Base-by-base conservation (phyloP, 2,888 invertebrate genomes). In the Diadromus collaris region DNA sequence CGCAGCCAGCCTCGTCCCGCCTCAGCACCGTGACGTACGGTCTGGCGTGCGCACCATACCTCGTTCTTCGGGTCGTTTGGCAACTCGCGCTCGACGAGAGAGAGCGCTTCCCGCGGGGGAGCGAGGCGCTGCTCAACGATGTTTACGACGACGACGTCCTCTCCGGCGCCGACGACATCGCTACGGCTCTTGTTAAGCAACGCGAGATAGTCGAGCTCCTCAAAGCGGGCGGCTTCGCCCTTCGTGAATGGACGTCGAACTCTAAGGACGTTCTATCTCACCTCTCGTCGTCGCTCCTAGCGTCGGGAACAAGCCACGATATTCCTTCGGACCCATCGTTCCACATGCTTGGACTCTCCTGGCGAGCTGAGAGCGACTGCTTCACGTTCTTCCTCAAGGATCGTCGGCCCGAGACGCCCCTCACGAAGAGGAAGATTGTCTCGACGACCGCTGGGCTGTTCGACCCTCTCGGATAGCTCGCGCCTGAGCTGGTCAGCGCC, bases 261-360 rank as follows among this genome's bases (percentile, higher is more conserved):
- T n/a, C 41, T 27, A n/a, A 34, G 4, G 46, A 70, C 32, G 5
- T 41, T 19, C 51, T 77, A 27, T 13, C n/a, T 1, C 69, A 70
- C n/a, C 73, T 75, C 4, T 32, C 74, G 2, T 38, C 19, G 0
- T 48, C 61, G n/a, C n/a, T 65, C 34, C 67, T 54, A 24, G 63
- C 60, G 1, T 32, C 32, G 0, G 69, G 67, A 1, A 48, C 9
- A 10, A 38, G 24, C 1, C 44, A 21, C 16, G n/a, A n/a, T 16
- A 44, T 78, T n/a, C 68, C 70, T 13, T 32, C 9, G 5, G 71
- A 65, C 29, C 6, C 61, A 3, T 58, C 64, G 2, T 72, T 78
- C 9, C 73, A 75, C 13, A 73, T 74, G n/a, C 73, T 81, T 10
- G 79, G 83, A 6, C 24, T 81, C 9, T 51, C 24, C 6, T 81